Evolutionary conservation across 2,888 invertebrate species (phyloP).

Genomic region (Leptothorax acervorum): DNA sequence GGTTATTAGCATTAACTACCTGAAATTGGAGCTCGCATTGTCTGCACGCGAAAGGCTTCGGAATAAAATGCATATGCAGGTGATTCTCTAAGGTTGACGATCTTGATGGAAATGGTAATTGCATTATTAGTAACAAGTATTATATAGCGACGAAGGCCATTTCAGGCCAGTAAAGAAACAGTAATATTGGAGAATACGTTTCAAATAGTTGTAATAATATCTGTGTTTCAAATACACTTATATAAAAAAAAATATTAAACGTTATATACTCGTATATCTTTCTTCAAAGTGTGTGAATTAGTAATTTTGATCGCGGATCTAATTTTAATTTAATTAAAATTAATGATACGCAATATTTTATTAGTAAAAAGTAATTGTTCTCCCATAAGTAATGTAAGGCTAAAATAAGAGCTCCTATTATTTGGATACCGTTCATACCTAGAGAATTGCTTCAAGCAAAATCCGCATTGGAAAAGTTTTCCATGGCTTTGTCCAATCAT

Average conservation of each 20-base stretch:
- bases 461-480: conserved; percentile 65
- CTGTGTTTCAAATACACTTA: not conserved
- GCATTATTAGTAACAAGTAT: conserved; percentile 51
- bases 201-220: conserved; percentile 5
- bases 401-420: not conserved
- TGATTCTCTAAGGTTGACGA: conserved; percentile 63
- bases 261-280: not conserved
- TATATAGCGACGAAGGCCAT: conserved; percentile 2
- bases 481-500: conserved; percentile 66
- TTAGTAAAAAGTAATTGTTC: not conserved
- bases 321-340: not conserved
- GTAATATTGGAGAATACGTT: not conserved
- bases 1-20: conserved; percentile 59
- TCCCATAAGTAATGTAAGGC: not conserved
- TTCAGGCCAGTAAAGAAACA: conserved; percentile 2
- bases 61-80: conserved; percentile 58
- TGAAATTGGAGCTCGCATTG: conserved; percentile 65
- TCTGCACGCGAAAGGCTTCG: conserved; percentile 53
- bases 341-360: not conserved
- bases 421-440: conserved; percentile 19
- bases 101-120: conserved; percentile 55
- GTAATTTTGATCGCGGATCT: not conserved
- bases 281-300: not conserved
- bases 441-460: conserved; percentile 64
- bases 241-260: not conserved